Evolutionary conservation across 1,140 invertebrate species (phyloP).

Genomic region (Tetragonula clypearis): DNA sequence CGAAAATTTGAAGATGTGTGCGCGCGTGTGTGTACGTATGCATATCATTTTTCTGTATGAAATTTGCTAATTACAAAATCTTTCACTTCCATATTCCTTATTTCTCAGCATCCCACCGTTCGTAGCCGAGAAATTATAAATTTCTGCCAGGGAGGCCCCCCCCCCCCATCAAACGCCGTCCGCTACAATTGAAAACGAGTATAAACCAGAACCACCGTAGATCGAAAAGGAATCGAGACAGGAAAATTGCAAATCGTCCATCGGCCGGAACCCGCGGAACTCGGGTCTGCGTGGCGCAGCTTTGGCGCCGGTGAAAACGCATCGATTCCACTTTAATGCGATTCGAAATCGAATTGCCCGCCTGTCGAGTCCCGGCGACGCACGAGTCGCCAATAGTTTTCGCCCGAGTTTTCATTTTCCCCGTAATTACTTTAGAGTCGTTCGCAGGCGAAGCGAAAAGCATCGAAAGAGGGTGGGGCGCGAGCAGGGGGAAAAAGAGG

Average conservation of each 20-base stretch:
- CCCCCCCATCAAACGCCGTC: background rate
- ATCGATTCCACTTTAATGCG: constrained; percentile 17
- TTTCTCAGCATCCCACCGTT: background rate
- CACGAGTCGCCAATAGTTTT: constrained; percentile 8
- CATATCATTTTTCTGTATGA: too few species aligned
- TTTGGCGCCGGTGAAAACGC: constrained; percentile 4
- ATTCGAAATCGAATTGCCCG: constrained; percentile 33
- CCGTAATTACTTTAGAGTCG: constrained; percentile 39
- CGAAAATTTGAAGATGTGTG: too few species aligned
- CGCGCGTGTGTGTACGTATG: too few species aligned
- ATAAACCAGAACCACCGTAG: background rate
- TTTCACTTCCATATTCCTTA: too few species aligned
- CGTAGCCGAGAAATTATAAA: too few species aligned
- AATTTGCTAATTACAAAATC: too few species aligned
- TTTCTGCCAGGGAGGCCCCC: too few species aligned
- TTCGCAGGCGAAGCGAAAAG: constrained; percentile 14
- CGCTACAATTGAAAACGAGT: background rate
- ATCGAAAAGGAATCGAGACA: constrained; percentile 30
- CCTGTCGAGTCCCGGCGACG: constrained; percentile 6
- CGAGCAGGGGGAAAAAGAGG: background rate
- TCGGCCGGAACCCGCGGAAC: background rate
- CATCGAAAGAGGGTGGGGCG: background rate
- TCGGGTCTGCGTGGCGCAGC: background rate
- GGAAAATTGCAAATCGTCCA: constrained; percentile 27
- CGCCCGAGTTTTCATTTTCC: constrained; percentile 40